phyloP scores from a whole-genome alignment of 2,797 vertebrate genomes.

The Sparidentex hasta region DNA sequence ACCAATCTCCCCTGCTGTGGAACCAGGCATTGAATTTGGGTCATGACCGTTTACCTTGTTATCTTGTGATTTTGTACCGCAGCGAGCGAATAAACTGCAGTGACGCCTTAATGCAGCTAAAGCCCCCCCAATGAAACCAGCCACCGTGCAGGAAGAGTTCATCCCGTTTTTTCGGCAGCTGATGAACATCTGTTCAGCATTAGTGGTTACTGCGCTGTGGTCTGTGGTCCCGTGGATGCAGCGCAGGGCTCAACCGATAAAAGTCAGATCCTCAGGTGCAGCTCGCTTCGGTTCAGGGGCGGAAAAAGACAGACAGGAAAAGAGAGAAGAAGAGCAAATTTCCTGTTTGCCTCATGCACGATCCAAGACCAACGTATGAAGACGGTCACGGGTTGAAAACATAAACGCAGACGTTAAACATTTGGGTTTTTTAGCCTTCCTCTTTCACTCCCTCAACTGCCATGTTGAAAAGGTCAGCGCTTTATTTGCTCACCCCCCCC shows the following conservation, averaged over 20 bases:
- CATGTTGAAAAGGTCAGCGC: too few species aligned
- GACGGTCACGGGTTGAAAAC: constrained; percentile 5
- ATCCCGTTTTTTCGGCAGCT: constrained; percentile 66
- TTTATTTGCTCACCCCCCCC: too few species aligned
- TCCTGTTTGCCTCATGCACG: constrained; percentile 28
- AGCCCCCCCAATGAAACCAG: constrained; percentile 61
- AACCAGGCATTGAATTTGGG: constrained; percentile 59
- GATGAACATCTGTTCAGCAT: constrained; percentile 82
- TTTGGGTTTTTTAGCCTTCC: background rate
- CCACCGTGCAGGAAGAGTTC: constrained; percentile 56
- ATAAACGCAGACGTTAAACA: background rate
- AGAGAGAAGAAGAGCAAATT: constrained; percentile 20
- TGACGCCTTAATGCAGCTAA: constrained; percentile 61
- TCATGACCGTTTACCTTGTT: constrained; percentile 70
- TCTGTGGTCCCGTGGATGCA: constrained; percentile 60
- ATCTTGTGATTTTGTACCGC: constrained; percentile 52
- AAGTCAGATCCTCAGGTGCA: constrained; percentile 71
- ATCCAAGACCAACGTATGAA: constrained; percentile 4
- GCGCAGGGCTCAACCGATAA: constrained; percentile 55
- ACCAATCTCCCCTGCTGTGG: constrained; percentile 27
- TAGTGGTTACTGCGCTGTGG: constrained; percentile 70
- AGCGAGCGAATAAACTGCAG: constrained; percentile 48
- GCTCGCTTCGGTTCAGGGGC: constrained; percentile 21
- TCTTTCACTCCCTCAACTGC: too few species aligned
- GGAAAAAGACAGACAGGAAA: constrained; percentile 29